Percentiles rank a stretch among this genome's conserved stretches.
Conservation (phyloP, 2,888 invertebrate species). For the Spilosoma lubricipeda region DNA sequence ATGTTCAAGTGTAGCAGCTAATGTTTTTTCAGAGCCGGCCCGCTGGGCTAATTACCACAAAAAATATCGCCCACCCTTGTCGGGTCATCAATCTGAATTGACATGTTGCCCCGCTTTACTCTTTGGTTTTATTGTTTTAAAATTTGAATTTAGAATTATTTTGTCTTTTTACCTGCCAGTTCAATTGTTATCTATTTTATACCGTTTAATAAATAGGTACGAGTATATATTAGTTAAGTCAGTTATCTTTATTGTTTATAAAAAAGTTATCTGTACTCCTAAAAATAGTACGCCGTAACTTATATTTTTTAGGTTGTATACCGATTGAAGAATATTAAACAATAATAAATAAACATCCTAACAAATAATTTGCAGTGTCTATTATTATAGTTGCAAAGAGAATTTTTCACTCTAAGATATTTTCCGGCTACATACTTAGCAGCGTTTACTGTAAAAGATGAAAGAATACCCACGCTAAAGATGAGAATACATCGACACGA, state of each 20-base stretch:
- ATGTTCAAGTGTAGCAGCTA: conserved; percentile 42
- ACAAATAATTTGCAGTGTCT: background rate
- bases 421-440: conserved; percentile 23
- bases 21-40: conserved; percentile 48
- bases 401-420: conserved; percentile 8
- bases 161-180: background rate
- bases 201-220: too few relatives aligned
- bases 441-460: conserved; percentile 36
- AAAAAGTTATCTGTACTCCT: too few relatives aligned
- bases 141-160: conserved; percentile 6
- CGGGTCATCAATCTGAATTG: conserved; percentile 78
- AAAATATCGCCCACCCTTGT: conserved; percentile 78
- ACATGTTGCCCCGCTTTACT: conserved; percentile 63
- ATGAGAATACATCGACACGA: conserved; percentile 50
- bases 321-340: background rate
- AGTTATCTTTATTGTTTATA: too few relatives aligned
- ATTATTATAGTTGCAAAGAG: background rate
- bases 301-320: too few relatives aligned
- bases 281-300: too few relatives aligned
- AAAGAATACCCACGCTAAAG: conserved; percentile 47
- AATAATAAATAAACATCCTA: background rate
- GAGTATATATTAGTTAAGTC: too few relatives aligned
- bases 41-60: conserved; percentile 74
- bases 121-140: conserved; percentile 48
- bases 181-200: background rate